Evolutionary conservation across 2,888 invertebrate genomes (phyloP), one percentile per base, ranked within the genome.

Genomic region (Leuctra nigra): DNA sequence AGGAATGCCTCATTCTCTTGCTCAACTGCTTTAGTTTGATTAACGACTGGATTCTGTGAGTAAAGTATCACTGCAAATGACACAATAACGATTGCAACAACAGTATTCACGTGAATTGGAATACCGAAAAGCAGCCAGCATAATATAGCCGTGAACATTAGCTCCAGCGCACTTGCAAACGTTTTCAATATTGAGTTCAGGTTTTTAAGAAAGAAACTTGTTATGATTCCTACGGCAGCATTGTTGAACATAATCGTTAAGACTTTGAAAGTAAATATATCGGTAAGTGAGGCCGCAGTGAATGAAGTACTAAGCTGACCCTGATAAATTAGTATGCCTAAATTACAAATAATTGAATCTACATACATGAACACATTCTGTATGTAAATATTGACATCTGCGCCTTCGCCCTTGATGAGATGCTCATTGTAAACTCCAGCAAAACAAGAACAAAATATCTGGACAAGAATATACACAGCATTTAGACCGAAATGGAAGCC

Each of bases 361-460:
- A 92, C 69, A 70, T 96, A 96, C 92, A 96, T 94, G 67, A 92
- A 96, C 6, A 93, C 83, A 71, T 96, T 97, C 73, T 96, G 96
- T 62, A 95, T 75, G 73, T 91, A 92, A 66, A 96, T 88, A 68
- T 93, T 88, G 0, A 93, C 86, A 62, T 87, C 83, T 2, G 84
- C 81, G 16, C 91, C 91, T 65, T 85, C 82, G 24, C 86, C 86
- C 75, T 96, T 96, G 2, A 97, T 75, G 54, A 97, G 76, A 72
- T 91, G 93, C 70, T 97, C 96, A 70, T 95, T 96, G 72, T 95
- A 97, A 2, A 96, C 96, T 4, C 96, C 96, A 0, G 96, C 96
- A 59, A 94, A 74, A 65, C 95, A 96, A 0, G 96, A 96, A 68
- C 90, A 94, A 62, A 93, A 80, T 52, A 90, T 87, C 79, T 76